Base-by-base conservation (phyloP, 1,140 invertebrate genomes). In the Drosophila tani region DNA sequence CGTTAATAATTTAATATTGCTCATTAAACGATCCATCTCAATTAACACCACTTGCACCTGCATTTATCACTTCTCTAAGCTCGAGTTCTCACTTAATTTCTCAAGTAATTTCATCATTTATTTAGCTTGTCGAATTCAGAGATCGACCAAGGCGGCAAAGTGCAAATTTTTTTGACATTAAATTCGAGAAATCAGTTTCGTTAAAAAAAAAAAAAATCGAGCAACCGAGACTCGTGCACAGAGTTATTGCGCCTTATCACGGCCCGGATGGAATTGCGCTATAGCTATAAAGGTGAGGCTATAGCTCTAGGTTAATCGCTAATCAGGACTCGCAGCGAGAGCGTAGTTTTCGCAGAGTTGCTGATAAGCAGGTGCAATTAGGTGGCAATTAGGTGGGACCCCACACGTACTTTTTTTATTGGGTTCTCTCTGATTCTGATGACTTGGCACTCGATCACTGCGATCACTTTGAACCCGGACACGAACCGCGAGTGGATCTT, bases 381-480 rank as follows among this genome's bases (percentile, higher is more conserved):
- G 49, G 35, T 60, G 74, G 43, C 56, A 68, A 77, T 77, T 77
- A 77, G 75, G 47, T 41, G 53, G 70, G 70, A 68, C 53, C 43
- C 32, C 59, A 53, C 74, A 77, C 75, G 74, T 77, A 77, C 75
- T 21, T 9, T 21, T 5, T 59, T 38, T 51, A 67, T 63, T 29
- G 29, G 38, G 64, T 55, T 78, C 74, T 70, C 7, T 50, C 62
- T 79, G 81, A 67, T 50, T 75, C 75, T 64, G 60, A 69, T 85
- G 82, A 78, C 53, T 82, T 59, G 68, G 56, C 79, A 77, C 51
- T 24, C 66, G 35, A 32, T 40, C 45, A 64, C 43, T 56, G 27
- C 12, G 51, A 27, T 77, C 68, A 75, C 57, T 64, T 51, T 78
- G 84, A 88, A 90, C 84, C 84, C 84, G 85, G 84, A 88, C 83